A percentile compares a stretch with the other conserved stretches of the same genome.
phyloP scores from a whole-genome alignment of 2,888 invertebrate species.

The Melangyna quadrimaculata region DNA sequence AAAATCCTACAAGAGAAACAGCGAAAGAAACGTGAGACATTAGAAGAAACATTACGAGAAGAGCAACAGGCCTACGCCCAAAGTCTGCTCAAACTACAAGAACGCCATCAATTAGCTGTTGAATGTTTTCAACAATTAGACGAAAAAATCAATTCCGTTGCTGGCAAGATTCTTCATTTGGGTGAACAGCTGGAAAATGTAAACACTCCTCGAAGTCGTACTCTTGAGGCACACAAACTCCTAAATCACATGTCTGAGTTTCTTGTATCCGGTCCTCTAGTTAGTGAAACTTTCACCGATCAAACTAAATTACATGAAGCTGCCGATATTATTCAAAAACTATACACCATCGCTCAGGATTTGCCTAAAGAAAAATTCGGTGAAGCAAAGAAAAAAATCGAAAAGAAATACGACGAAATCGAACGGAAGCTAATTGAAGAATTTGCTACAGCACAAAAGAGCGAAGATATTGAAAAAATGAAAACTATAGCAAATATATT shows the following conservation, averaged over 20 bases:
- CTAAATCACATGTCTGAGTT: constrained; percentile 96
- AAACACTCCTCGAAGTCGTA: constrained; percentile 95
- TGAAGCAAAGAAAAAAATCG: constrained; percentile 91
- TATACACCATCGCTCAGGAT: constrained; percentile 97
- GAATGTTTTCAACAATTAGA: constrained; percentile 95
- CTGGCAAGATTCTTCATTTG: constrained; percentile 98
- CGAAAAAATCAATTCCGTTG: constrained; percentile 97
- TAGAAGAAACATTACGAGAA: constrained; percentile 91
- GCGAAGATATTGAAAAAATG: constrained; percentile 93
- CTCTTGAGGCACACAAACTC: constrained; percentile 96
- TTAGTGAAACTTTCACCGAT: constrained; percentile 93
- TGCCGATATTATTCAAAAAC: constrained; percentile 98
- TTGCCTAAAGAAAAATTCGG: constrained; percentile 93
- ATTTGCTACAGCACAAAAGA: constrained; percentile 93
- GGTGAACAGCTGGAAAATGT: constrained; percentile 99
- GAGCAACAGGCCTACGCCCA: constrained; percentile 92
- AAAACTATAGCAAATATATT: constrained; percentile 95
- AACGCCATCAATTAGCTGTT: constrained; percentile 92
- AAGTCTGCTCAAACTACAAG: constrained; percentile 91
- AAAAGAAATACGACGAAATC: constrained; percentile 93
- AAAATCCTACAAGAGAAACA: constrained; percentile 91
- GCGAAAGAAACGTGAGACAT: constrained; percentile 90
- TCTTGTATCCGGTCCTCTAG: constrained; percentile 90
- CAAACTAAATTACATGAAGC: constrained; percentile 91
- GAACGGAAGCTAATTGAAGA: constrained; percentile 95